Base-by-base conservation (phyloP, 2,797 vertebrate genomes). In the Mormyrops boulengeri region DNA sequence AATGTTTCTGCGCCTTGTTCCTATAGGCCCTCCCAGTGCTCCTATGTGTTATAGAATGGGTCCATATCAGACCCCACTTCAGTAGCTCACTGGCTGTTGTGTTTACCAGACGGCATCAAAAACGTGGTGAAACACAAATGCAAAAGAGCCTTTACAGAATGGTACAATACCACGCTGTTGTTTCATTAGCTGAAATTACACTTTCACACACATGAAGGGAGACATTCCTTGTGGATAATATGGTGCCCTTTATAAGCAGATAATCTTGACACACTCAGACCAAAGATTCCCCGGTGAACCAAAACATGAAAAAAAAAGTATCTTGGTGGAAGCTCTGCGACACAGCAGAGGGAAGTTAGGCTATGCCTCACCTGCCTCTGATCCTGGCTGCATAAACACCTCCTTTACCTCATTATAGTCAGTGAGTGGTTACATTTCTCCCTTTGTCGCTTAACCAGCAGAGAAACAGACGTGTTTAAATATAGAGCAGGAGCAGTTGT, bases 371-470 rank as follows among this genome's bases (percentile, higher is more conserved):
- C 90, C 91, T 92, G 91, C 91, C 90, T 92, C 93, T 91, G 53
- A 47, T 91, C 77, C 96, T 88, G 95, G 96, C 95, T 93, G 95
- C 96, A 96, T 8, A 96, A 95, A 92, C 91, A 93, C 89, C 93
- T 14, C 69, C 1, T 53, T 85, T 73, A 82, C 60, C 41, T 57
- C 73, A 88, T 87, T 69, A 89, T 91, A 91, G 90, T 88, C 91
- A 82, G 91, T 90, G 90, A 84, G 14, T 53, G 91, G 88, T 91
- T 92, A 92, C 89, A 69, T 90, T 94, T 95, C 94, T 94, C 92
- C 94, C 90, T 92, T 14, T 86, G 14, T 89, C 77, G 88, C 41
- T 80, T 88, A 50, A 69, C 47, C 34, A 91, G 90, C 91, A 47
- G 87, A 90, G 22, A 60, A 26, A 89, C 19, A 26, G 66, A 86